Percentiles rank a stretch among this genome's conserved stretches.
Evolutionary conservation across 2,888 invertebrate genomes (phyloP).

Genomic region (Tolmerus cingulatus): DNA sequence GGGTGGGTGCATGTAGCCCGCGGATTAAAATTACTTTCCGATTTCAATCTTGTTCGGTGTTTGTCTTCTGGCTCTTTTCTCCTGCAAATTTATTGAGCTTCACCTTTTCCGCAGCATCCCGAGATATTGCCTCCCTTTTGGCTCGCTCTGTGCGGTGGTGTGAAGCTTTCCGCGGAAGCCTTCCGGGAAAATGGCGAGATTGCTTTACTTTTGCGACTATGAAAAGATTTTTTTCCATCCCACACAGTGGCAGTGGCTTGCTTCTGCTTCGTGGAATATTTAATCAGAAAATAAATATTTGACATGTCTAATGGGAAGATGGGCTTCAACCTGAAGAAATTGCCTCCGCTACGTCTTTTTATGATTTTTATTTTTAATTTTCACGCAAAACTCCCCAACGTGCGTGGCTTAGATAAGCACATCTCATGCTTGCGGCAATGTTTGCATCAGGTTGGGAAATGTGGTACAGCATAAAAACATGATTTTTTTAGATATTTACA

Average conservation of each 20-base stretch:
- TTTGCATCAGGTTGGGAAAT: neutral
- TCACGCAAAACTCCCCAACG: neutral
- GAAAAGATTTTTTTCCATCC: neutral
- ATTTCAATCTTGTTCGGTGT: slow-evolving; percentile 31
- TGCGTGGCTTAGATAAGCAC: neutral
- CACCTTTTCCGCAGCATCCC: neutral
- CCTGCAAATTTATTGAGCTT: slow-evolving; percentile 28
- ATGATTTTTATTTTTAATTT: neutral
- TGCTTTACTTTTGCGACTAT: neutral
- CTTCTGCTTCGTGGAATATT: neutral
- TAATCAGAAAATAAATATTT: neutral
- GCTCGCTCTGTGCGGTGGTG: neutral
- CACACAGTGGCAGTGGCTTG: neutral
- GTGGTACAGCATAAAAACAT: neutral
- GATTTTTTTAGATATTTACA: neutral
- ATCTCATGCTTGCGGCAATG: neutral
- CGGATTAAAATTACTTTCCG: slow-evolving; percentile 44
- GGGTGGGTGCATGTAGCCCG: slow-evolving; percentile 18
- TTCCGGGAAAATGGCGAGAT: neutral
- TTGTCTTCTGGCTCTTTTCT: slow-evolving; percentile 39
- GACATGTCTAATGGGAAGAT: neutral
- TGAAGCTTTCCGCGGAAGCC: neutral
- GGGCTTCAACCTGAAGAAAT: neutral
- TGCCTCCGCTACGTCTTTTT: neutral
- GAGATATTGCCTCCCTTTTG: neutral